A percentile compares a stretch with the other conserved stretches of the same genome.
Evolutionary conservation across 2,888 invertebrate genomes (phyloP).

Genomic region (Zaprionus bogoriensis): DNA sequence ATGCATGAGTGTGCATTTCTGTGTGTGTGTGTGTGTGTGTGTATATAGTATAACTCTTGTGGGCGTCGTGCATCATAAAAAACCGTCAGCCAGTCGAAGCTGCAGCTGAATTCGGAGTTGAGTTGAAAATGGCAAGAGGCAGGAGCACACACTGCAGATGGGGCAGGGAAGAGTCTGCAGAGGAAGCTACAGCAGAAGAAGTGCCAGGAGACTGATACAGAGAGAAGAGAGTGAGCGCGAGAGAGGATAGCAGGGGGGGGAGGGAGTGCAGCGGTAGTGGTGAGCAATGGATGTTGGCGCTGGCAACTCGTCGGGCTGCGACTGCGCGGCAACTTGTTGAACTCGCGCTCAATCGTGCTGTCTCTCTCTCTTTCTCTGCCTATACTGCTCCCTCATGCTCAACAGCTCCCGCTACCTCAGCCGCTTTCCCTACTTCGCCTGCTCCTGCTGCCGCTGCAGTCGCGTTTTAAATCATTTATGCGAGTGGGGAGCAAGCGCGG

Average conservation of each 20-base stretch:
- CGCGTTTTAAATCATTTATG: constrained; percentile 75
- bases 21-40: constrained; percentile 14
- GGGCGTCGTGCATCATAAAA: constrained; percentile 78
- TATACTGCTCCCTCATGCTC: neutral
- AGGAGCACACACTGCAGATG: neutral
- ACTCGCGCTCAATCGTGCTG: neutral
- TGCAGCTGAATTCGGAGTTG: constrained; percentile 18
- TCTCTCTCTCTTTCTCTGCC: neutral
- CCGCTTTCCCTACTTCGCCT: neutral
- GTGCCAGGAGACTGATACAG: neutral
- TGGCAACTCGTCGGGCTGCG: constrained; percentile 6
- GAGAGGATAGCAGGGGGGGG: neutral
- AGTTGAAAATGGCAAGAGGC: constrained; percentile 11
- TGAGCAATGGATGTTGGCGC: neutral
- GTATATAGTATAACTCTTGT: constrained; percentile 59
- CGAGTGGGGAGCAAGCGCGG: constrained; percentile 48
- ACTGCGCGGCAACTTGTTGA: constrained; percentile 35
- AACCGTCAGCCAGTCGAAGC: constrained; percentile 52
- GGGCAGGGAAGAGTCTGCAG: neutral
- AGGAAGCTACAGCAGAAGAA: neutral
- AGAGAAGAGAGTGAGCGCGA: neutral
- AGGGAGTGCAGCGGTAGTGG: neutral
- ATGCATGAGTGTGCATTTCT: constrained; percentile 3
- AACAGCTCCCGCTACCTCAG: neutral
- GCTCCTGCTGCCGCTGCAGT: constrained; percentile 8